Evolutionary conservation across 2,888 invertebrate genomes (phyloP).

Genomic region (Meteorus colon): DNA sequence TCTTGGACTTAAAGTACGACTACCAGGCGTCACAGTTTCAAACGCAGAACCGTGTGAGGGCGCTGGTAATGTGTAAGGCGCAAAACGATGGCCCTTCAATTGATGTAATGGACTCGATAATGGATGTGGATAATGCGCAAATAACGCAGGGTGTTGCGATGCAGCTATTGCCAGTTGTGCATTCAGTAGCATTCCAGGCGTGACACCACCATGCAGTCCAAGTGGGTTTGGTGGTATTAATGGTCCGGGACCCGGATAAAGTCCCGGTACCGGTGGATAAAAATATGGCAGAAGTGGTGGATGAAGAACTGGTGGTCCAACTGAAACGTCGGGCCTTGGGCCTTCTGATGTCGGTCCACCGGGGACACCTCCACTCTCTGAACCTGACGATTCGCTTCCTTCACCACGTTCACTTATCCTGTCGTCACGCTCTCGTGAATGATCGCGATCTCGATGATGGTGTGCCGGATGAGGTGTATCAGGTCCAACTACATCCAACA

Average conservation of each 20-base stretch:
- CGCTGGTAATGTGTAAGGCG: constrained; percentile 90
- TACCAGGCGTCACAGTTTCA: constrained; percentile 90
- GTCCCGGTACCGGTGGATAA: constrained; percentile 85
- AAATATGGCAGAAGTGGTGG: constrained; percentile 94
- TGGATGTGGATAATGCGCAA: constrained; percentile 81
- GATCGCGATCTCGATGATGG: constrained; percentile 65
- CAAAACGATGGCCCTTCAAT: constrained; percentile 86
- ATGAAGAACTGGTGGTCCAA: constrained; percentile 91
- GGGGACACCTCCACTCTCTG: constrained; percentile 76
- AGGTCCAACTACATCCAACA: constrained; percentile 91
- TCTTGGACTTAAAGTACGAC: constrained; percentile 78
- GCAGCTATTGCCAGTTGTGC: constrained; percentile 91
- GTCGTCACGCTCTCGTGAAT: constrained; percentile 70
- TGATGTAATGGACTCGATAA: constrained; percentile 81
- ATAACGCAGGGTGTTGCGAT: constrained; percentile 85
- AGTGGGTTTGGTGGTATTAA: constrained; percentile 83
- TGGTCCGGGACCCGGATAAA: constrained; percentile 83
- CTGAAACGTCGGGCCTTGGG: constrained; percentile 93
- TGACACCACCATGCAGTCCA: constrained; percentile 81
- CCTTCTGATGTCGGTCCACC: constrained; percentile 73
- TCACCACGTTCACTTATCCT: constrained; percentile 69
- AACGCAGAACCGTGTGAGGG: constrained; percentile 87
- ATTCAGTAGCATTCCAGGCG: constrained; percentile 90
- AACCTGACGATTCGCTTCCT: constrained; percentile 71
- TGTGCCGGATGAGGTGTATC: constrained; percentile 84